phyloP scores from a whole-genome alignment of 2,888 invertebrate species.

The Noctua janthe region DNA sequence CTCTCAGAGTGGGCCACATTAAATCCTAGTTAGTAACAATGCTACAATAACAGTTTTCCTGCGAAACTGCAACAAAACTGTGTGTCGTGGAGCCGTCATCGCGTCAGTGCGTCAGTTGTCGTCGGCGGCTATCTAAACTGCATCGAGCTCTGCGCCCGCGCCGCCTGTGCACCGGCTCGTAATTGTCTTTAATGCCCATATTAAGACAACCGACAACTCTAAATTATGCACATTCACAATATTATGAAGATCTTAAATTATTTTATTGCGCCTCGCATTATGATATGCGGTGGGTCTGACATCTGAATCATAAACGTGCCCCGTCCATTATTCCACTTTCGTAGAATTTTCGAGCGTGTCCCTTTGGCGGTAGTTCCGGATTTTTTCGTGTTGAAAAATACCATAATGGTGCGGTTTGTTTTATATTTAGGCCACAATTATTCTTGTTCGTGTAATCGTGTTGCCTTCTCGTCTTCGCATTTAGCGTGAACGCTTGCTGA shows the following conservation, averaged over 20 bases:
- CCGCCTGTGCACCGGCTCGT: slow-evolving; percentile 69
- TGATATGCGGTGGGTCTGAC: slow-evolving; percentile 59
- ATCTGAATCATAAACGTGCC: slow-evolving; percentile 64
- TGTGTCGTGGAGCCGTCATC: slow-evolving; percentile 37
- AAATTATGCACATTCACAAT: slow-evolving; percentile 71
- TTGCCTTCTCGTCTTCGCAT: slow-evolving; percentile 16
- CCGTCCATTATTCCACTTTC: slow-evolving; percentile 47
- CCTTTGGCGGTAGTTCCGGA: slow-evolving; percentile 53
- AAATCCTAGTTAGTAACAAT: slow-evolving; percentile 59
- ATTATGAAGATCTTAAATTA: slow-evolving; percentile 70
- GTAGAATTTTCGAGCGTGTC: slow-evolving; percentile 52
- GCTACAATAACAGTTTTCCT: slow-evolving; percentile 47
- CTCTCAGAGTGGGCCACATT: background rate
- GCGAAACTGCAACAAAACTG: slow-evolving; percentile 52
- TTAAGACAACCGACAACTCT: slow-evolving; percentile 73
- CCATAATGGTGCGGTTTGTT: slow-evolving; percentile 31
- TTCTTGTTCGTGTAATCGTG: slow-evolving; percentile 14
- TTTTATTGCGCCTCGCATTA: slow-evolving; percentile 62
- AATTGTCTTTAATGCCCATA: slow-evolving; percentile 83
- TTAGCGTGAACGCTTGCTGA: slow-evolving; percentile 16
- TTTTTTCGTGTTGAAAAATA: slow-evolving; percentile 30
- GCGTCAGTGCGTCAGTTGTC: slow-evolving; percentile 60
- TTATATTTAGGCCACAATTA: slow-evolving; percentile 30
- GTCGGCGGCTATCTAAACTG: slow-evolving; percentile 82
- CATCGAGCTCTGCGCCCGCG: slow-evolving; percentile 74